Percentiles rank a stretch among this genome's conserved stretches.
Conservation (phyloP, 2,797 vertebrate species). For the Adrianichthys oophorus region DNA sequence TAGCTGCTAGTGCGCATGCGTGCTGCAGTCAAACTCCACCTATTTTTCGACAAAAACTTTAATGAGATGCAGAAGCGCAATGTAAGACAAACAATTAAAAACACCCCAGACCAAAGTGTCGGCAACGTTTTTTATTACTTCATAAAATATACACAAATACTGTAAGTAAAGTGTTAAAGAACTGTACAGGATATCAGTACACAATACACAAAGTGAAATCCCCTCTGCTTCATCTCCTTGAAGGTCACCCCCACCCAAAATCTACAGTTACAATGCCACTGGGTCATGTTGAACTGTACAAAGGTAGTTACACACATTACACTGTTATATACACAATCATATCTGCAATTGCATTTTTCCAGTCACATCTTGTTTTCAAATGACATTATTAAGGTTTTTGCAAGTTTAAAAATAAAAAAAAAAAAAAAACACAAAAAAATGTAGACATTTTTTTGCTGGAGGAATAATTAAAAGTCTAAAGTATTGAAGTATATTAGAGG, state of each 20-base stretch:
- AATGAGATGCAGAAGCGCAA: not conserved
- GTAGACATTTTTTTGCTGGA: constrained; percentile 51
- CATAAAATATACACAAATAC: constrained; percentile 89
- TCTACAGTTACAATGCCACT: constrained; percentile 67
- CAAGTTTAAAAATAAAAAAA: constrained; percentile 1
- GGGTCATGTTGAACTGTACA: constrained; percentile 71
- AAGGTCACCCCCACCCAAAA: constrained; percentile 26
- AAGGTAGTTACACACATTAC: constrained; percentile 58
- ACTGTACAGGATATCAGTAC: constrained; percentile 85
- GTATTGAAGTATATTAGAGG: not conserved
- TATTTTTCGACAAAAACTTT: no score
- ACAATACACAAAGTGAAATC: constrained; percentile 78
- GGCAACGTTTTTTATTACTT: constrained; percentile 80
- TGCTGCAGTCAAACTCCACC: not conserved
- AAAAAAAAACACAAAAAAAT: constrained; percentile 26
- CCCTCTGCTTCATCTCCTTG: constrained; percentile 38
- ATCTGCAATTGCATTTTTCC: constrained; percentile 55
- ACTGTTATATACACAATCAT: constrained; percentile 54
- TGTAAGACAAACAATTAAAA: not conserved
- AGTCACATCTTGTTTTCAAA: constrained; percentile 37
- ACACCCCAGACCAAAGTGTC: constrained; percentile 18
- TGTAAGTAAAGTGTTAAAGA: constrained; percentile 87
- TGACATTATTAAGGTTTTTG: constrained; percentile 57
- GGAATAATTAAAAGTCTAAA: constrained; percentile 45
- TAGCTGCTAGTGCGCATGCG: constrained; percentile 52